These are phyloP conservation scores for Scaptodrosophila latifasciaeformis DNA, from an alignment of 2,888 invertebrate species.

Conservation along the genomic window DNA sequence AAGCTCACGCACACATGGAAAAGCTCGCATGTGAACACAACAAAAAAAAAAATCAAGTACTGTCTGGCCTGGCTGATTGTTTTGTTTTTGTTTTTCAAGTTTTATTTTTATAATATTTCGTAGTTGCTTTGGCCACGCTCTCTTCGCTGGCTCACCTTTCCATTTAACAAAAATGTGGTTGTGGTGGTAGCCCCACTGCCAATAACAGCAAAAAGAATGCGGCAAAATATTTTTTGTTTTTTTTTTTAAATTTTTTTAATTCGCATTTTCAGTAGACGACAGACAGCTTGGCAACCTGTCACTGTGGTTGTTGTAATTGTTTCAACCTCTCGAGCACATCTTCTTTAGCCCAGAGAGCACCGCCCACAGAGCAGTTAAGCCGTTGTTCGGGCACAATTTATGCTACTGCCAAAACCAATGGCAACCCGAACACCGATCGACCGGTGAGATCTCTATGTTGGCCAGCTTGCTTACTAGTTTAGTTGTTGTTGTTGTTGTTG, in stretches of 20 bases:
- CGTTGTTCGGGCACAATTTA: not conserved
- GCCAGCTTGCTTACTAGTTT: slow-evolving; percentile 25
- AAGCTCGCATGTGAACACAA: slow-evolving; percentile 16
- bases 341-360: not conserved
- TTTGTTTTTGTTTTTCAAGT: slow-evolving; percentile 27
- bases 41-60: slow-evolving; percentile 2
- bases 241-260: too few species aligned
- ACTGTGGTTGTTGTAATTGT: not conserved
- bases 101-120: not conserved
- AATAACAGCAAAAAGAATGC: slow-evolving; percentile 22
- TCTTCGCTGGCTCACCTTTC: not conserved
- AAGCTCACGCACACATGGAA: not conserved
- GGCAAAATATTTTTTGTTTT: too few species aligned
- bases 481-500: slow-evolving; percentile 2
- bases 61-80: slow-evolving; percentile 32
- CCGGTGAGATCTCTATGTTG: too few species aligned
- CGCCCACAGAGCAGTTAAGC: too few species aligned
- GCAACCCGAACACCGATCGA: slow-evolving; percentile 19
- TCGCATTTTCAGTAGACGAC: too few species aligned
- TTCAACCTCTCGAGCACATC: not conserved
- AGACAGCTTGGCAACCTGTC: too few species aligned
- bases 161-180: slow-evolving; percentile 10
- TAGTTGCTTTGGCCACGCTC: not conserved
- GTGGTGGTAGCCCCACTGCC: not conserved
- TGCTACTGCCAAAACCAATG: not conserved